Percentiles rank a stretch among this genome's conserved stretches.
Evolutionary conservation across 2,797 vertebrate species (phyloP).

Genomic region (Aldrovandia affinis): DNA sequence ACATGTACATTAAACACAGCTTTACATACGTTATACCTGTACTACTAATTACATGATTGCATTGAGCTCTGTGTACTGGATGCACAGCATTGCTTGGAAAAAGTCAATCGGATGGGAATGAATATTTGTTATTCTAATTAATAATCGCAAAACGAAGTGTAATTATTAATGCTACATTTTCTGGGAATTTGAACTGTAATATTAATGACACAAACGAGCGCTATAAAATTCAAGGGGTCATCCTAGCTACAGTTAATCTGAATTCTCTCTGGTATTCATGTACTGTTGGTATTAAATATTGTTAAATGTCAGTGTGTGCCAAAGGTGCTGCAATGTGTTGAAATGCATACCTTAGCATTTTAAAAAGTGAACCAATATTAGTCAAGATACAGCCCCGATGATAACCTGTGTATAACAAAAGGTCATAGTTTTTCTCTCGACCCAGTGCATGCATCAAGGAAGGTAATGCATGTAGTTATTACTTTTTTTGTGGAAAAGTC

Average conservation of each 20-base stretch:
- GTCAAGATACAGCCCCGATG: slow-evolving; percentile 53
- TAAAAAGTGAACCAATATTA: slow-evolving; percentile 61
- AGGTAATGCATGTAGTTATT: background rate
- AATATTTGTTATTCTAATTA: too few species aligned
- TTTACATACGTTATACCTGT: background rate
- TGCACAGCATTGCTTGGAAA: background rate
- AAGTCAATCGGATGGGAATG: background rate
- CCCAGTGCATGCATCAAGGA: slow-evolving; percentile 1
- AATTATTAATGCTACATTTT: background rate
- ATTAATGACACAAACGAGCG: background rate
- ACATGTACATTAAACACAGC: background rate
- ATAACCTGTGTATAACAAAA: slow-evolving; percentile 59
- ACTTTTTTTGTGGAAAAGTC: background rate
- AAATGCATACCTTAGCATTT: slow-evolving; percentile 25
- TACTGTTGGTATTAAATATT: background rate
- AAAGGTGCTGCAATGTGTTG: background rate
- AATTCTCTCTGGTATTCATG: background rate
- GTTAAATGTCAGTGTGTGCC: background rate
- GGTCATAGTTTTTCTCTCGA: slow-evolving; percentile 20
- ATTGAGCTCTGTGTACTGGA: background rate
- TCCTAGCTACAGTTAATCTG: background rate
- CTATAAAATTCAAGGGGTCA: background rate
- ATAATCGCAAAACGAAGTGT: too few species aligned
- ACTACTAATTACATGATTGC: background rate
- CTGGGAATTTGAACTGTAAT: background rate